Conservation (phyloP, 2,888 invertebrate genomes). For the Branchinecta sandiegonensis region DNA sequence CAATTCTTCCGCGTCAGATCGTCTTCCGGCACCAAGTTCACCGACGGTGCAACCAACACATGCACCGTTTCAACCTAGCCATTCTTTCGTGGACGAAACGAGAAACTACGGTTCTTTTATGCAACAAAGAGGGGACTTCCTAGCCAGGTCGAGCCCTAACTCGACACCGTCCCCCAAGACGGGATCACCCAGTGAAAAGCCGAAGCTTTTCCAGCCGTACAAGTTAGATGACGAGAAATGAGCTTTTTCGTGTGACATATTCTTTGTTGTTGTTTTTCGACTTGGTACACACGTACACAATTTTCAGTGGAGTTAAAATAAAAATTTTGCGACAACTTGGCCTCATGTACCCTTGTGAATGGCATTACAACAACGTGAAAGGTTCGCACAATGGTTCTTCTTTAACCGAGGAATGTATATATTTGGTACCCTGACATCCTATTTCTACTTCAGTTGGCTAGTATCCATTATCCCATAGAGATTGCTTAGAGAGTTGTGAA, state of each 20-base stretch:
- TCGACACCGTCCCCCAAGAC: conserved; percentile 33
- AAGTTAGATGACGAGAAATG: conserved; percentile 41
- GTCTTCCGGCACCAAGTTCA: conserved; percentile 18
- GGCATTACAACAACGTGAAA: no score
- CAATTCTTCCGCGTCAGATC: conserved; percentile 33
- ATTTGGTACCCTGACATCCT: no score
- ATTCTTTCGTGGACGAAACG: conserved; percentile 23
- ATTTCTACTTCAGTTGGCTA: no score
- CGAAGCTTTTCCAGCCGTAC: conserved; percentile 61
- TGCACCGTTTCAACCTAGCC: conserved; percentile 21
- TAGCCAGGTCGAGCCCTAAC: conserved; percentile 30
- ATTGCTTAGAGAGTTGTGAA: no score
- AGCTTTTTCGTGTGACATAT: conserved; percentile 7
- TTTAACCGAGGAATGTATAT: no score
- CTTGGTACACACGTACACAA: no score
- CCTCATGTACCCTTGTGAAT: no score
- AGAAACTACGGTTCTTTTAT: conserved; percentile 24
- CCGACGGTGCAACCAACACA: conserved; percentile 22
- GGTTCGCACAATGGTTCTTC: no score
- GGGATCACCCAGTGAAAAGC: conserved; percentile 31
- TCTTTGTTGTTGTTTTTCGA: no score
- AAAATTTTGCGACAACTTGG: no score
- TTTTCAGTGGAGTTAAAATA: no score
- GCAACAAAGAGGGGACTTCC: conserved; percentile 23
- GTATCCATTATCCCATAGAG: no score